A percentile compares a stretch with the other conserved stretches of the same genome.
Evolutionary conservation across 2,888 invertebrate genomes (phyloP).

Genomic region (Pandemis cinnamomeana): DNA sequence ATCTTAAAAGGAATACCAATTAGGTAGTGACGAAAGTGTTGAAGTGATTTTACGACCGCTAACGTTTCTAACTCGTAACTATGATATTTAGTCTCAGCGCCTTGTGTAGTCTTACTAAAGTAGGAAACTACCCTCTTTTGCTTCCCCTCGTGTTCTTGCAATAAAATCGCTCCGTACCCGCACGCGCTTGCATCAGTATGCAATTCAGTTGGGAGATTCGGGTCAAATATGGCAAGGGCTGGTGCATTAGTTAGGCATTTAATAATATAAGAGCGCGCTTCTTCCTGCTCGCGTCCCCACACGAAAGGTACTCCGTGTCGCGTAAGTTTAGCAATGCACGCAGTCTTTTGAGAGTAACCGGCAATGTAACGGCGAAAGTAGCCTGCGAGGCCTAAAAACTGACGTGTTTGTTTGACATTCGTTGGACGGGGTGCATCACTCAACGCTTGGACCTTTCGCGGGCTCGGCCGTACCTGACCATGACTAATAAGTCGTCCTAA

Average conservation of each 20-base stretch:
- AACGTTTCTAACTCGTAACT: constrained; percentile 50
- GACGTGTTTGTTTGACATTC: constrained; percentile 3
- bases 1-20: constrained; percentile 44
- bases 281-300: constrained; percentile 7
- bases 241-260: neutral
- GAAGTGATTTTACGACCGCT: constrained; percentile 35
- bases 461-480: constrained; percentile 43
- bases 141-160: constrained; percentile 42
- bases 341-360: neutral
- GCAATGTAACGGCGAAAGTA: constrained; percentile 9
- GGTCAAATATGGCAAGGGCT: constrained; percentile 28
- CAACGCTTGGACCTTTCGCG: neutral
- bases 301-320: neutral
- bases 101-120: constrained; percentile 31
- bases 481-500: constrained; percentile 25
- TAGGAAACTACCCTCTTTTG: constrained; percentile 20
- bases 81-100: constrained; percentile 22
- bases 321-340: constrained; percentile 3
- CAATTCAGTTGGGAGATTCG: constrained; percentile 44
- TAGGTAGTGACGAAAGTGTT: constrained; percentile 41
- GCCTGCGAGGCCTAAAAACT: constrained; percentile 2
- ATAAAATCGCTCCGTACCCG: constrained; percentile 45
- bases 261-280: neutral
- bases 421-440: neutral
- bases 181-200: constrained; percentile 48